phyloP scores from a whole-genome alignment of 2,888 invertebrate species.

The Brenthis daphne region DNA sequence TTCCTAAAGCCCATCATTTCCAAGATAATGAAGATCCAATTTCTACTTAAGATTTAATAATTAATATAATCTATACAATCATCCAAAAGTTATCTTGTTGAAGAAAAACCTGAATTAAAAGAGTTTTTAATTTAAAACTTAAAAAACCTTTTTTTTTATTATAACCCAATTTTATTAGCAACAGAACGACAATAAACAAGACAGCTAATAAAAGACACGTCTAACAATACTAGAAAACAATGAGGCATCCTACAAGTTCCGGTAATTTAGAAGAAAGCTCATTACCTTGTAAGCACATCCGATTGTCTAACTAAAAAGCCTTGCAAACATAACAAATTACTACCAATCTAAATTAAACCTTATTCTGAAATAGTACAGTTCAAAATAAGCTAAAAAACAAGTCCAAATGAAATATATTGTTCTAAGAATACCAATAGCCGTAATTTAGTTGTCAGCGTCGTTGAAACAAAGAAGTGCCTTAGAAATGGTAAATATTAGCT shows the following conservation, averaged over 20 bases:
- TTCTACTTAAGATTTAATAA: no score
- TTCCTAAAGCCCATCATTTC: no score
- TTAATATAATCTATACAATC: no score
- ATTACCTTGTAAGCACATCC: slow-evolving; percentile 15
- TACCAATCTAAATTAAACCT: neutral
- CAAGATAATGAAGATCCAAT: no score
- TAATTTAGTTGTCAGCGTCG: slow-evolving; percentile 37
- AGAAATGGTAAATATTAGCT: slow-evolving; percentile 48
- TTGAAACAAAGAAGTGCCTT: slow-evolving; percentile 40
- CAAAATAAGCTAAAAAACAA: neutral
- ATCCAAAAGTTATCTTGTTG: no score
- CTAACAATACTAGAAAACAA: slow-evolving; percentile 8
- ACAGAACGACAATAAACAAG: neutral
- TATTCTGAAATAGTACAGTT: neutral
- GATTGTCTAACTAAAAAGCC: slow-evolving; percentile 20
- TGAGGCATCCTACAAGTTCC: slow-evolving; percentile 13
- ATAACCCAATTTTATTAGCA: slow-evolving; percentile 7
- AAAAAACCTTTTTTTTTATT: neutral
- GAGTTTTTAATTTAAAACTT: neutral
- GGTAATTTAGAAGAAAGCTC: slow-evolving; percentile 27
- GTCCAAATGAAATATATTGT: slow-evolving; percentile 10
- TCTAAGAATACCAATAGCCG: slow-evolving; percentile 31
- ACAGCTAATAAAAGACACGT: slow-evolving; percentile 1
- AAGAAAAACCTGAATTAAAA: no score
- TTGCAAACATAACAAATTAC: slow-evolving; percentile 9